Evolutionary conservation across 2,113 vertebrate species (phyloP), one percentile per base, ranked within the genome.

Genomic region (Porphyrio hochstetteri): DNA sequence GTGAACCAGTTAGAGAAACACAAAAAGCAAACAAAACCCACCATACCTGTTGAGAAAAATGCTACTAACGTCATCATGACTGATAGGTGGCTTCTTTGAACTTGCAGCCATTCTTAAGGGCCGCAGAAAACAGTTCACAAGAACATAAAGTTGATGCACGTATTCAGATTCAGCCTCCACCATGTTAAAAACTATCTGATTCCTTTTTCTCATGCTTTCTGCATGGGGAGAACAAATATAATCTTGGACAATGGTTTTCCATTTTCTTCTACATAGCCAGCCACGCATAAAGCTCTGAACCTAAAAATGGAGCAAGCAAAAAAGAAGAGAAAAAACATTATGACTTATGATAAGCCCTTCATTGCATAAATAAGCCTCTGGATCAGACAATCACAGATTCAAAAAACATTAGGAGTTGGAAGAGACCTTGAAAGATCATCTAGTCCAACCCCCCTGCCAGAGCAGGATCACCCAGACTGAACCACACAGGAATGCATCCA

Each of bases 151-250:
- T 96, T 99, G 99, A 96, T 99, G 99, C 46, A 99, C 99, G 1
- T 99, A 99, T 97, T 99, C 99, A 2, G 99, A 98, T 97, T 99
- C 99, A 4, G 99, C 99, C 94, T 99, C 99, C 74, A 99, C 99
- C 99, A 99, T 99, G 97, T 99, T 99, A 97, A 99, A 99, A 97
- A 99, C 99, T 15, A 99, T 99, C 97, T 99, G 99, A 96, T 99
- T 99, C 92, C 99, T 98, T 96, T 99, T 99, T 93, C 99, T 98
- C 99, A 99, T 99, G 94, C 99, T 99, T 96, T 99, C 99, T 20
- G 99, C 99, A 23, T 99, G 99, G n/a, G 99, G 99, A 63, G 99
- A 99, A 88, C 99, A 99, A 96, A 99, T 99, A 95, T 99, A 99
- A 96, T 99, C 99, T 96, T 99, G 99, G 46, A 99, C 99, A 10